Percentiles rank a stretch among this genome's conserved stretches.
phyloP scores from a whole-genome alignment of 2,888 invertebrate genomes.

The Anoplius nigerrimus region DNA sequence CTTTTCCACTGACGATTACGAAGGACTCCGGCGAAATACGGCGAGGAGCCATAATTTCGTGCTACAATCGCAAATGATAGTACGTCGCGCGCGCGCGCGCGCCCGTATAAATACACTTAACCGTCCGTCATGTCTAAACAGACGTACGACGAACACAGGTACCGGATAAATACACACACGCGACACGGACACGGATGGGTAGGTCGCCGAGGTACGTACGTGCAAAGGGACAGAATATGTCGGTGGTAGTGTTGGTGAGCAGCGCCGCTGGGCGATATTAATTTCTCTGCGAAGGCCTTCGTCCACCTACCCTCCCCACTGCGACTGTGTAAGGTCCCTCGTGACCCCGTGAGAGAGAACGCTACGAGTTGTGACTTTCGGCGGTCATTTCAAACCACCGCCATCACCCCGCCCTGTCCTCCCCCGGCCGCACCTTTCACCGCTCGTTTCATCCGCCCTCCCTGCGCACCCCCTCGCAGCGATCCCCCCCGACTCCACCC shows the following conservation, averaged over 20 bases:
- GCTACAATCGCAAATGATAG: background rate
- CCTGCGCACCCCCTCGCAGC: no score
- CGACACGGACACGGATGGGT: conserved; percentile 4
- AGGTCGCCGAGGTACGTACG: background rate
- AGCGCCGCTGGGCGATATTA: conserved; percentile 67
- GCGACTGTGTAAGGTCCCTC: conserved; percentile 47
- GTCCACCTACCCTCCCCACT: conserved; percentile 50
- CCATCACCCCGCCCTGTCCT: conserved; percentile 24
- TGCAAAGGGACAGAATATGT: background rate
- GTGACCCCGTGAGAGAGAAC: conserved; percentile 44
- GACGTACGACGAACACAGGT: conserved; percentile 4
- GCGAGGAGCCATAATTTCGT: background rate
- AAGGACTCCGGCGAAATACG: no score
- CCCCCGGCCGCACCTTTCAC: conserved; percentile 10
- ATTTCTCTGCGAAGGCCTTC: conserved; percentile 65
- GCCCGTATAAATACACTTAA: conserved; percentile 8
- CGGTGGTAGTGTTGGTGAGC: conserved; percentile 41
- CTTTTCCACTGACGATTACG: no score
- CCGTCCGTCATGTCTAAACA: conserved; percentile 7
- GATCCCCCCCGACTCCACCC: no score
- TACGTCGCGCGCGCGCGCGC: background rate
- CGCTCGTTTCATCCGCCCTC: conserved; percentile 1
- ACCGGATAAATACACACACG: background rate
- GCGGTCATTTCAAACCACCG: conserved; percentile 54
- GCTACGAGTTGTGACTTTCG: conserved; percentile 57